These are phyloP conservation scores for Stichopus horrens DNA, from an alignment of 53 echinoderm and acorn worm genomes.

Conservation along the genomic window DNA sequence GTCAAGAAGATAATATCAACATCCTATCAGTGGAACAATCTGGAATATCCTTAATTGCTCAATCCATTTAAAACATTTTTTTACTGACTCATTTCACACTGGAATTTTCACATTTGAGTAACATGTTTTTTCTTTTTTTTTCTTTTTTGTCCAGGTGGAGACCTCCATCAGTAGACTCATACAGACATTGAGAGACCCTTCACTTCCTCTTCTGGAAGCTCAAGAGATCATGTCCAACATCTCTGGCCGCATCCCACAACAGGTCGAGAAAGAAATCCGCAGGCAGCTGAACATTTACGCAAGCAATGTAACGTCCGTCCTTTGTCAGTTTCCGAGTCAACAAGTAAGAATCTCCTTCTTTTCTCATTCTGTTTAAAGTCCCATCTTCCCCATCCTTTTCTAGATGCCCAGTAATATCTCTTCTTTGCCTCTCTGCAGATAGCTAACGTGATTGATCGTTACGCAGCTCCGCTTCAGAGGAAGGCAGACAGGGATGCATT, in stretches of 20 bases:
- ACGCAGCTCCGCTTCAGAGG: conserved; percentile 92
- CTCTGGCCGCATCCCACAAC: conserved; percentile 77
- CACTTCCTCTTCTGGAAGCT: conserved; percentile 91
- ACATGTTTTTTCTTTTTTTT: not conserved
- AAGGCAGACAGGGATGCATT: conserved; percentile 87
- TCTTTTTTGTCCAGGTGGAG: conserved; percentile 58
- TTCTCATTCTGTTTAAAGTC: not conserved
- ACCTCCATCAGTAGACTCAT: conserved; percentile 63
- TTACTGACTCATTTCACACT: too few relatives aligned
- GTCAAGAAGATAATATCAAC: too few relatives aligned
- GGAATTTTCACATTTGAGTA: too few relatives aligned
- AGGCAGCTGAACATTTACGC: conserved; percentile 78
- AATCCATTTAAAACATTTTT: too few relatives aligned
- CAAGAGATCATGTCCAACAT: conserved; percentile 95
- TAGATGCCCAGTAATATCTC: not conserved
- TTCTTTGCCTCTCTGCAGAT: conserved; percentile 59
- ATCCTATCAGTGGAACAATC: too few relatives aligned
- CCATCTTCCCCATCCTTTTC: not conserved
- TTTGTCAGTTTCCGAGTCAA: conserved; percentile 99
- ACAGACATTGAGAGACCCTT: conserved; percentile 73
- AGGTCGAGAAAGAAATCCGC: conserved; percentile 84
- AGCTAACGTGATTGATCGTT: conserved; percentile 92
- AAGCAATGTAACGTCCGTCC: conserved; percentile 96
- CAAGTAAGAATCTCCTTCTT: conserved; percentile 56
- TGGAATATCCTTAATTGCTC: too few relatives aligned